phyloP scores from a whole-genome alignment of 2,113 vertebrate species.

The Plecotus auritus region DNA sequence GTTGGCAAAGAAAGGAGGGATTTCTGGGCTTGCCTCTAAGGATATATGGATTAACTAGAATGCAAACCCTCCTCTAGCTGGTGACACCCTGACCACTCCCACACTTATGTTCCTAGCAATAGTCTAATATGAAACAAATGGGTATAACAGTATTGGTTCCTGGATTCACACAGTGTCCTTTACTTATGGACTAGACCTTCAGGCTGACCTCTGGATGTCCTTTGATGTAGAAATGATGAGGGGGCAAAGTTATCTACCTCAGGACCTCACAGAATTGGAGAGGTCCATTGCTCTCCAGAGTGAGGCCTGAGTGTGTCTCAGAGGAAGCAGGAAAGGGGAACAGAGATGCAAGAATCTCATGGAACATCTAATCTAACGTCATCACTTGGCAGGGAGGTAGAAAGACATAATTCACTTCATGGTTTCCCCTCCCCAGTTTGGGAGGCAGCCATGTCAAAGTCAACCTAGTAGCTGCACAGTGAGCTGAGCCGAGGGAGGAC shows the following conservation, averaged over 20 bases:
- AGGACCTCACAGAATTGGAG: neutral
- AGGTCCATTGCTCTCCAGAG: neutral
- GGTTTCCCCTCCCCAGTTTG: neutral
- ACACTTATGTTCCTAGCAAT: neutral
- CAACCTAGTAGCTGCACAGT: neutral
- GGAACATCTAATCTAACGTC: neutral
- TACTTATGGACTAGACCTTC: neutral
- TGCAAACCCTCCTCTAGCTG: neutral
- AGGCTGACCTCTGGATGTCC: neutral
- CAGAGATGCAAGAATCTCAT: neutral
- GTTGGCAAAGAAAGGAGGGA: neutral
- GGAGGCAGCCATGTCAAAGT: neutral
- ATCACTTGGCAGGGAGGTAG: neutral
- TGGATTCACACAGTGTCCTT: neutral
- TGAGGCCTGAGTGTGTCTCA: neutral
- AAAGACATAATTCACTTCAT: neutral
- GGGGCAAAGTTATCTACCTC: neutral
- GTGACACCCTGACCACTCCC: neutral
- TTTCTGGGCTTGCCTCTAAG: neutral
- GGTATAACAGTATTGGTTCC: neutral
- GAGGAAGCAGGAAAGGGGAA: neutral
- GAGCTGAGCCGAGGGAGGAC: neutral
- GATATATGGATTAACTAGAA: neutral
- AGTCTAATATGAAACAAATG: neutral
- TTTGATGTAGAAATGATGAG: neutral